Evolutionary conservation across 2,113 vertebrate genomes (phyloP), one percentile per base, ranked within the genome.

Genomic region (Cheilinus undulatus): DNA sequence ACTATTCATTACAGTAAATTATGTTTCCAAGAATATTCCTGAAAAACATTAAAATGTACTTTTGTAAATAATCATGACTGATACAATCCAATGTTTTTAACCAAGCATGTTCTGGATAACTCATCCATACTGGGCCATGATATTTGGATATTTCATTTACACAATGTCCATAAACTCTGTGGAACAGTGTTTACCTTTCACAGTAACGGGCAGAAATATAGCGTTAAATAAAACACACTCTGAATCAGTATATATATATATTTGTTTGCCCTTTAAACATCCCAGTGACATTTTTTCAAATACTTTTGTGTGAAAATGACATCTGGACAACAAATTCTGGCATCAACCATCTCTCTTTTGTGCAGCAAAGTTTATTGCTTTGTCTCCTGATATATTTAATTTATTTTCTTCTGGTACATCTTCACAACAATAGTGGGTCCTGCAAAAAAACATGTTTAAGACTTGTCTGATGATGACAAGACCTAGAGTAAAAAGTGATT

Each of bases 401-500:
- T 54, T 23, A 95, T 94, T 69, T 84, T 87, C 20, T 93, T 91
- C 80, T 93, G 78, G 70, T 94, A 92, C 91, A 93, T 93, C 82
- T 94, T 93, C 48, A 83, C 60, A 32, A 95, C 94, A 46, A 93
- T 80, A 42, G 94, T 95, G 26, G 94, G 94, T 68, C 94, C 94
- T 95, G 81, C 24, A 53, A 3, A 49, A 7, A 85, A 38, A 30
- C 8, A 24, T 45, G 17, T 45, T 0, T 8, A n/a, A 7, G 19
- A 45, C 42, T 2, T 6, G 7, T 9, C 42, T 45, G 42, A n/a
- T 7, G 7, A 3, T 10, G 2, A 40, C 23, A 11, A 67, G 57
- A 43, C 15, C 30, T 19, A 0, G 32, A 50, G 48, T 57, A 23
- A 17, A 42, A 60, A 12, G 3, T 50, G 8, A 71, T 45, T 22